These are phyloP conservation scores for Pseudopodoces humilis DNA, from an alignment of 2,113 vertebrate species.

Conservation along the genomic window DNA sequence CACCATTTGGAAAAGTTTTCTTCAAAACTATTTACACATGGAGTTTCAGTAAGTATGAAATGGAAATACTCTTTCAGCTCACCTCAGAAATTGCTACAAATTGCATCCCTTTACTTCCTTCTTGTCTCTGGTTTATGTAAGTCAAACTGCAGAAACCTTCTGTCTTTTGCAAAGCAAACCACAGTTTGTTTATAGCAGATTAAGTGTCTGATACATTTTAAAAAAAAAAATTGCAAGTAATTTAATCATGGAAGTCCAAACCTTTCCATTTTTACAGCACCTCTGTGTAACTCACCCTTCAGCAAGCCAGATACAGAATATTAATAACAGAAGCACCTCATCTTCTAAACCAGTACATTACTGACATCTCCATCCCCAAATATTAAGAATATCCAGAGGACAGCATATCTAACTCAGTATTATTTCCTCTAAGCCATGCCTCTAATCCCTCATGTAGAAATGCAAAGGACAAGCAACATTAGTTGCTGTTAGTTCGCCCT, in stretches of 20 bases:
- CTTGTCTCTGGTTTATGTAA: not conserved
- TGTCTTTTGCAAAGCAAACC: not conserved
- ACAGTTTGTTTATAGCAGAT: not conserved
- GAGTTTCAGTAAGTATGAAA: not conserved
- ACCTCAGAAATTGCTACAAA: not conserved
- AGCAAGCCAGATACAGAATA: not conserved
- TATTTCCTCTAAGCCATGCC: not conserved
- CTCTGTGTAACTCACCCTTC: not conserved
- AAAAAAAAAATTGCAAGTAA: not conserved
- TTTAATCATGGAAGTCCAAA: not conserved
- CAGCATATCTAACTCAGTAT: not conserved
- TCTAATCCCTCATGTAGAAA: not conserved
- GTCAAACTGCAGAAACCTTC: not conserved
- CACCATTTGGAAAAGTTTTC: not conserved
- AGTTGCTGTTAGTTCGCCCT: not conserved
- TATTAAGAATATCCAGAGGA: not conserved
- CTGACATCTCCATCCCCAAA: not conserved
- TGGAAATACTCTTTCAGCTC: not conserved
- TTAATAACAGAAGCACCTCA: not conserved
- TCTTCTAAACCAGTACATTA: not conserved
- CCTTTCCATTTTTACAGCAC: not conserved
- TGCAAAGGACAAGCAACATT: not conserved
- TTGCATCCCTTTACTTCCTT: not conserved
- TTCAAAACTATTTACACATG: not conserved
- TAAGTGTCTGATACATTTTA: not conserved